Evolutionary conservation across 2,113 vertebrate species (phyloP).

Genomic region (Peromyscus leucopus): DNA sequence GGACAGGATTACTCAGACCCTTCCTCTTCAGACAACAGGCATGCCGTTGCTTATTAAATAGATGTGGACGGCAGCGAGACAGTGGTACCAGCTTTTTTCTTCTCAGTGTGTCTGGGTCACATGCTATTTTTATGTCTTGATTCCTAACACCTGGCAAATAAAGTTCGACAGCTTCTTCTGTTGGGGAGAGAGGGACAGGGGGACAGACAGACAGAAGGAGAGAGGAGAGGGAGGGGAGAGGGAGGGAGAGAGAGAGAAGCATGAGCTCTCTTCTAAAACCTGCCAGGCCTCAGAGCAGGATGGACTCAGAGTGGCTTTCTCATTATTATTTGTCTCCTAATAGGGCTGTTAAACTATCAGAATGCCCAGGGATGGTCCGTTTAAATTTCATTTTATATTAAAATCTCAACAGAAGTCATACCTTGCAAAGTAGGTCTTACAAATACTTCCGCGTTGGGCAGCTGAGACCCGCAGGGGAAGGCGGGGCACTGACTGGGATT

Average conservation of each 20-base stretch:
- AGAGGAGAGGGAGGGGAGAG: background rate
- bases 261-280: conserved; percentile 23
- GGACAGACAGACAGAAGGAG: background rate
- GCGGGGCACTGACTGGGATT: background rate
- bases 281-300: conserved; percentile 36
- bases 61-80: background rate
- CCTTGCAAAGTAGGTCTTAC: conserved; percentile 62
- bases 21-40: conserved; percentile 38
- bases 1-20: conserved; percentile 39
- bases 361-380: background rate
- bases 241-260: background rate
- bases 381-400: conserved; percentile 67
- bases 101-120: conserved; percentile 55
- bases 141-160: conserved; percentile 59
- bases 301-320: background rate
- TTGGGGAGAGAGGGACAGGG: background rate
- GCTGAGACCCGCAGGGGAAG: background rate
- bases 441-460: background rate
- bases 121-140: conserved; percentile 71
- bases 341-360: conserved; percentile 42
- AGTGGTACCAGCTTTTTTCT: conserved; percentile 29
- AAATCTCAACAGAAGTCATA: conserved; percentile 62
- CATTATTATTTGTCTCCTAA: conserved; percentile 26
- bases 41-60: conserved; percentile 48
- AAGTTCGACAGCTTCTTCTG: conserved; percentile 35